These are phyloP conservation scores for Piprites chloris DNA, from an alignment of 2,113 vertebrate species.

Conservation along the genomic window DNA sequence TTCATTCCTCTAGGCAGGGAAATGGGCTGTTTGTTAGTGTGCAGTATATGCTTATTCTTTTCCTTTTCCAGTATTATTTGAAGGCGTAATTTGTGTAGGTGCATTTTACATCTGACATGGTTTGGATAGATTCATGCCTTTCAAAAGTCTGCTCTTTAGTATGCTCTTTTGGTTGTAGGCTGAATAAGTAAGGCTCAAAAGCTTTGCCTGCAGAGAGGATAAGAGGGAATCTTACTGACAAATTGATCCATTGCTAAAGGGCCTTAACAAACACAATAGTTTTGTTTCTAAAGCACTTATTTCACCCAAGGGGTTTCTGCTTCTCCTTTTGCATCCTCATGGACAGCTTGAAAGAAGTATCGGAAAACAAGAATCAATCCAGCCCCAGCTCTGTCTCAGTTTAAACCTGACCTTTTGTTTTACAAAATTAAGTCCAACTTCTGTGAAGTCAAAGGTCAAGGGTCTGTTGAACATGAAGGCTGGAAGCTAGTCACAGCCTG, in stretches of 20 bases:
- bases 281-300: not conserved
- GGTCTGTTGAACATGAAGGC: not conserved
- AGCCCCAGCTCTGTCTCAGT: not conserved
- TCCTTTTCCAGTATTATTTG: not conserved
- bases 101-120: not conserved
- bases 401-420: not conserved
- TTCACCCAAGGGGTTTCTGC: not conserved
- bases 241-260: not conserved
- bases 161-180: not conserved
- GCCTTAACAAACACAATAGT: not conserved
- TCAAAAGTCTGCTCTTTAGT: not conserved
- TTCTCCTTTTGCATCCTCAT: not conserved
- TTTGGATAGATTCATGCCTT: not conserved
- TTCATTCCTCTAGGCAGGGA: not conserved
- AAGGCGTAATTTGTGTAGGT: not conserved
- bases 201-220: not conserved
- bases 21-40: not conserved
- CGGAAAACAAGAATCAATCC: not conserved
- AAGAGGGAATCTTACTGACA: not conserved
- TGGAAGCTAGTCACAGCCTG: not conserved
- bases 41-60: not conserved
- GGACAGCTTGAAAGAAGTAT: not conserved
- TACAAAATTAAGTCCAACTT: not conserved
- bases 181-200: not conserved
- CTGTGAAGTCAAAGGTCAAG: not conserved